phyloP scores from a whole-genome alignment of 92 coral and sea anemone species.

The Epizoanthus fatuus region DNA sequence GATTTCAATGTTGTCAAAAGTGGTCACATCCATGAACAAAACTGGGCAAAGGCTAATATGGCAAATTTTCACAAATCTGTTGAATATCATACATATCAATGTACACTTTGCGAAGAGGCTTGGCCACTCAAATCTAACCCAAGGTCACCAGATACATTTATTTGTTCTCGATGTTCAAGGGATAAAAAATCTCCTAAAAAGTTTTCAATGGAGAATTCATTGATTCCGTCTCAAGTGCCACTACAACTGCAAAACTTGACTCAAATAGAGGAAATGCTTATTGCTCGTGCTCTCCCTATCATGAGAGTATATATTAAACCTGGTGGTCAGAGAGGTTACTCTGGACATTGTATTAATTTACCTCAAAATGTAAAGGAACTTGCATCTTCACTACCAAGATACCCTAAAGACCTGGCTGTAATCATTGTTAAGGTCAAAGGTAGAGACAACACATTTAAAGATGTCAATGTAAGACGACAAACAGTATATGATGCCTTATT shows the following conservation, averaged over 20 bases:
- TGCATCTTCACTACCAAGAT: constrained; percentile 2
- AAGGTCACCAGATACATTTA: constrained; percentile 44
- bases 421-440: constrained; percentile 39
- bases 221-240: constrained; percentile 75
- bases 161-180: constrained; percentile 62
- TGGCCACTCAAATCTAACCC: constrained; percentile 60
- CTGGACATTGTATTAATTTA: background rate
- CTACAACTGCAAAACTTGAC: constrained; percentile 60
- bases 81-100: constrained; percentile 30
- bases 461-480: constrained; percentile 40
- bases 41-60: constrained; percentile 64
- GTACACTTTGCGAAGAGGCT: background rate
- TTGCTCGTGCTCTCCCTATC: constrained; percentile 62
- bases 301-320: constrained; percentile 36
- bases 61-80: constrained; percentile 39
- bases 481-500: constrained; percentile 16
- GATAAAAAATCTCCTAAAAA: constrained; percentile 67
- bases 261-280: constrained; percentile 31
- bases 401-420: constrained; percentile 40
- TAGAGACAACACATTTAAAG: constrained; percentile 22
- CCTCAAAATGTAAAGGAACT: constrained; percentile 60
- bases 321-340: too few species aligned
- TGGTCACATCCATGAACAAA: constrained; percentile 57
- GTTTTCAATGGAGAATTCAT: constrained; percentile 45
- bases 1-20: constrained; percentile 36